A percentile compares a stretch with the other conserved stretches of the same genome.
phyloP scores from a whole-genome alignment of 2,113 vertebrate species.

The Procavia capensis region DNA sequence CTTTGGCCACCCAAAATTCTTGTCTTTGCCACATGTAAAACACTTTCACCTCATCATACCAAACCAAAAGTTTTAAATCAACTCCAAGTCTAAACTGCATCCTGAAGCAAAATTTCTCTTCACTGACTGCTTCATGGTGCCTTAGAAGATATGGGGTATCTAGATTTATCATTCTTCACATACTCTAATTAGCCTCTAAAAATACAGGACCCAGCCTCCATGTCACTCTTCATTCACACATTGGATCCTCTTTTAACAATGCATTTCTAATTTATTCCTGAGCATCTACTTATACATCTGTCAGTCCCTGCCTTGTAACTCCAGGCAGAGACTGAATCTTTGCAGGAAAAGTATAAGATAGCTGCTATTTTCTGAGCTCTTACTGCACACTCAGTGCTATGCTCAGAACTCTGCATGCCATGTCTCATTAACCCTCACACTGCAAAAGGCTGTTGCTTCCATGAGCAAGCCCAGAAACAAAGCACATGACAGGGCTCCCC shows the following conservation, averaged over 20 bases:
- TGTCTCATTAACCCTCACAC: neutral
- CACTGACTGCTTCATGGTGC: neutral
- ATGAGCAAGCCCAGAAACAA: neutral
- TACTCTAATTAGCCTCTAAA: conserved; percentile 76
- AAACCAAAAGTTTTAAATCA: too few species aligned
- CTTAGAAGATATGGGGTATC: conserved; percentile 27
- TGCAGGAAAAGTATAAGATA: neutral
- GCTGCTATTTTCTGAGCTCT: neutral
- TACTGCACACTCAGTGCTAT: neutral
- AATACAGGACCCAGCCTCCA: conserved; percentile 65
- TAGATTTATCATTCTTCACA: conserved; percentile 60
- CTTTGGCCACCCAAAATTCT: too few species aligned
- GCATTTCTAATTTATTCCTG: conserved; percentile 75
- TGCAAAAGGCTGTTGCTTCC: too few species aligned
- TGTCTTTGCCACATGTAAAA: too few species aligned
- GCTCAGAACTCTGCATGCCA: neutral
- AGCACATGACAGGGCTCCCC: neutral
- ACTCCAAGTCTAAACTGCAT: too few species aligned
- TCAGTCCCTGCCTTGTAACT: conserved; percentile 55
- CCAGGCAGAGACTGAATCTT: conserved; percentile 21
- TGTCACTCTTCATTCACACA: conserved; percentile 76
- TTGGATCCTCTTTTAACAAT: conserved; percentile 70
- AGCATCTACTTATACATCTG: conserved; percentile 69
- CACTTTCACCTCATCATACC: too few species aligned
- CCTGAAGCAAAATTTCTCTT: neutral